phyloP scores from a whole-genome alignment of 2,888 invertebrate genomes.

The Malthinus flaveolus region DNA sequence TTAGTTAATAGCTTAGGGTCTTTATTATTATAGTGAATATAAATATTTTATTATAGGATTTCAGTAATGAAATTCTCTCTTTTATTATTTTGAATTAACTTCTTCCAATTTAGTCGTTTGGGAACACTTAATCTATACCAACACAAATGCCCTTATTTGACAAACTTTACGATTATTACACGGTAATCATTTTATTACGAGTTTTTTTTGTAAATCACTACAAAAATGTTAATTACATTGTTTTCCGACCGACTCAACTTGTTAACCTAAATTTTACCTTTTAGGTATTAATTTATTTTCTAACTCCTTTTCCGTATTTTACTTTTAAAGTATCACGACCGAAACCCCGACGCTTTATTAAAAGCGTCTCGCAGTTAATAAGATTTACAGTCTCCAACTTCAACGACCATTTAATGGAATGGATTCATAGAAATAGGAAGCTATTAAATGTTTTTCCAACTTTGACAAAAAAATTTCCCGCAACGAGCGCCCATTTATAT shows the following conservation, averaged over 20 bases:
- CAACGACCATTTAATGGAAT: conserved; percentile 25
- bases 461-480: conserved; percentile 20
- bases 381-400: conserved; percentile 25
- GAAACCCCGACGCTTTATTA: conserved; percentile 19
- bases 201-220: no score
- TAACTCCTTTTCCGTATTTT: background rate
- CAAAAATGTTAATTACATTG: no score
- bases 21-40: conserved; percentile 1
- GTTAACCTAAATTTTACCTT: no score
- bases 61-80: no score
- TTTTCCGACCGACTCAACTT: no score
- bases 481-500: conserved; percentile 19
- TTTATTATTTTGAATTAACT: no score
- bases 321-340: conserved; percentile 3
- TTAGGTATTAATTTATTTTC: conserved; percentile 5
- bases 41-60: no score
- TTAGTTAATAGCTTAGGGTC: background rate
- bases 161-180: no score
- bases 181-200: no score
- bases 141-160: no score
- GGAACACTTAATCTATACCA: no score
- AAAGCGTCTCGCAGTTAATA: conserved; percentile 18
- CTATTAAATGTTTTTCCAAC: conserved; percentile 17
- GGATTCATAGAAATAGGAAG: conserved; percentile 23
- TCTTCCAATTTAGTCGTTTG: no score